Evolutionary conservation across 1,140 invertebrate genomes (phyloP), one percentile per base, ranked within the genome.

Genomic region (Mactra quadrangularis): DNA sequence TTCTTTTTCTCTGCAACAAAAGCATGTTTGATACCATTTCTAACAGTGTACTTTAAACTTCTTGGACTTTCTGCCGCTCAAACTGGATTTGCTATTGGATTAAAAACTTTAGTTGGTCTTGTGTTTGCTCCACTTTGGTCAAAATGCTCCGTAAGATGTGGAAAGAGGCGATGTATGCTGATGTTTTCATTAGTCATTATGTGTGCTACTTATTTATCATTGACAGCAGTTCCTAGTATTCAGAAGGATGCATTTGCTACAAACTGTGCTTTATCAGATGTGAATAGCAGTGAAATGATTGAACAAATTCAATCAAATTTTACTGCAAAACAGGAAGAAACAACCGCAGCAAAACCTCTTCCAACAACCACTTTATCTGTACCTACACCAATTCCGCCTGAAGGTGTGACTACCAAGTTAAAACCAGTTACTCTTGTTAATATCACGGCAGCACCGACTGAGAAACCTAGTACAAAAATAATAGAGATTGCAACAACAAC

Each of bases 71-170:
- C 83, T 57, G 89, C 91, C 3, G 85, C 86, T 45, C 86, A 92
- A 68, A 88, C 88, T n/a, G 91, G 91, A 25, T 76, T 89, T 17
- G 75, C 91, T 27, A 90, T 91, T 70, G 89, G 88, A 45, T 86
- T 83, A 27, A 91, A 92, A 71, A 90, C 90, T 45, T 60, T 89
- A 11, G 85, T 89, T 11, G 86, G 86, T n/a, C 87, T 92, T 55
- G 64, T 90, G n/a, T 89, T 89, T 88, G 89, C 90, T 17, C 90
- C 91, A 19, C 57, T 90, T 9, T 92, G 91, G 90, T 85, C 90
- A 31, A 86, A 85, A 38, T 91, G 90, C 87, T 85, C 91, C 22
- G 83, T 85, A 25, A 83, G 85, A 53, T 91, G 86, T 83, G 86
- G 87, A 25, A 88, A 86, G 75, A 87, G 89, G 29, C 76, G 88